Conservation (phyloP, 2,797 vertebrate genomes). For the Aplochiton taeniatus region DNA sequence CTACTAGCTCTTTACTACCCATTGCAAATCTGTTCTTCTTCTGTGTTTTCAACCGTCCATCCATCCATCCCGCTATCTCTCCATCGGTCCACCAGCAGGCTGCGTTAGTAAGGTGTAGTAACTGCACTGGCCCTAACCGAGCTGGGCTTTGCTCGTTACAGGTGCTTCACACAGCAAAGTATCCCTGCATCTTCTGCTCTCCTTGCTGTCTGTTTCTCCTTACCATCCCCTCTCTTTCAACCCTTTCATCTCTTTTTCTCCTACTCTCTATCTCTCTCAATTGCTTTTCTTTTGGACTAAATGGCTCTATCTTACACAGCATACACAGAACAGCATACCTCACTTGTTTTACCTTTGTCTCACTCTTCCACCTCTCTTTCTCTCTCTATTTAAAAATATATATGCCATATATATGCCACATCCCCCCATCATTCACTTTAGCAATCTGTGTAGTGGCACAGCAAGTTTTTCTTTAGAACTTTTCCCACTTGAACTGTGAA, state of each 20-base stretch:
- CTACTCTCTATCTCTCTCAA: slow-evolving; percentile 3
- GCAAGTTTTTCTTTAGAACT: slow-evolving; percentile 37
- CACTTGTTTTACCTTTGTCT: slow-evolving; percentile 11
- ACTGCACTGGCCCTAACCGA: slow-evolving; percentile 1
- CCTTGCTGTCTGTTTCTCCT: slow-evolving; percentile 14
- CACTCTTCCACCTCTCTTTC: slow-evolving; percentile 22
- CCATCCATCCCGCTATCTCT: neutral
- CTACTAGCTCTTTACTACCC: slow-evolving; percentile 13
- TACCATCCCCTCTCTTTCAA: slow-evolving; percentile 13
- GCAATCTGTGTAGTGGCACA: slow-evolving; percentile 30
- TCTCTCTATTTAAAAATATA: too few species aligned
- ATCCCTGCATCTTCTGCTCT: neutral
- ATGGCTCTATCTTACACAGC: too few species aligned
- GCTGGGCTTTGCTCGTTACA: slow-evolving; percentile 4
- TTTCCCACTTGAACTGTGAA: slow-evolving; percentile 47
- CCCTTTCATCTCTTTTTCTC: slow-evolving; percentile 15
- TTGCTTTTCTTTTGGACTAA: too few species aligned
- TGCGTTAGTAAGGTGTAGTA: slow-evolving; percentile 8
- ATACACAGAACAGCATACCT: neutral
- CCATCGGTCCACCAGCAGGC: slow-evolving; percentile 1
- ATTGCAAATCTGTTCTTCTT: neutral
- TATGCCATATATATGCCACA: neutral
- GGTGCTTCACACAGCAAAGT: slow-evolving; percentile 5
- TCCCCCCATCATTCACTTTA: slow-evolving; percentile 1
- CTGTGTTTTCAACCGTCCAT: neutral